phyloP scores from a whole-genome alignment of 2,888 invertebrate genomes.

The Vannuccia rotundouncinata region DNA sequence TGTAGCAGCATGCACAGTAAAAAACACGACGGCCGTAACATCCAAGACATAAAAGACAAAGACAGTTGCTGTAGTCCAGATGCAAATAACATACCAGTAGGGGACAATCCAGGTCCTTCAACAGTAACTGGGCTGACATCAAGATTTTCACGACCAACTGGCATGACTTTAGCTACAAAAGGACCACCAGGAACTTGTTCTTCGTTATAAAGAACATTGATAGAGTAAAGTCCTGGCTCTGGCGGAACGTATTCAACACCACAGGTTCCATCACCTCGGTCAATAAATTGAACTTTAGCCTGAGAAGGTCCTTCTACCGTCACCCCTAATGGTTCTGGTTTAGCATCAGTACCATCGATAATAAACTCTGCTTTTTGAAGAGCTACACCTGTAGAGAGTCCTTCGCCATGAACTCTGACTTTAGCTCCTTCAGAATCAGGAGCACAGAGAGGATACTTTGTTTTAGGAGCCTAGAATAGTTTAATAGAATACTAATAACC shows the following conservation, averaged over 20 bases:
- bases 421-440: constrained; percentile 20
- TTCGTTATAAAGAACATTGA: constrained; percentile 54
- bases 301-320: constrained; percentile 55
- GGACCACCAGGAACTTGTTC: constrained; percentile 53
- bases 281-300: constrained; percentile 53
- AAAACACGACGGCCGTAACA: too few relatives aligned
- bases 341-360: constrained; percentile 73
- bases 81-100: constrained; percentile 46
- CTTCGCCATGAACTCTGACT: constrained; percentile 71
- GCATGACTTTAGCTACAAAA: constrained; percentile 43
- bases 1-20: too few relatives aligned
- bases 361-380: constrained; percentile 71
- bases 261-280: constrained; percentile 55
- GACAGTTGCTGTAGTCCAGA: not conserved
- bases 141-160: constrained; percentile 31
- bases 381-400: constrained; percentile 65
- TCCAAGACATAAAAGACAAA: not conserved
- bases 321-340: constrained; percentile 60
- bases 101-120: constrained; percentile 55
- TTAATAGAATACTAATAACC: not conserved
- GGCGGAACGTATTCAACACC: constrained; percentile 54
- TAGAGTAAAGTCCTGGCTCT: constrained; percentile 52
- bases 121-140: constrained; percentile 42
- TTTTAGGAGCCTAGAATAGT: not conserved
- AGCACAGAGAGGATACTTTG: not conserved